Base-by-base conservation (phyloP, 2,113 vertebrate species). In the Carollia perspicillata region DNA sequence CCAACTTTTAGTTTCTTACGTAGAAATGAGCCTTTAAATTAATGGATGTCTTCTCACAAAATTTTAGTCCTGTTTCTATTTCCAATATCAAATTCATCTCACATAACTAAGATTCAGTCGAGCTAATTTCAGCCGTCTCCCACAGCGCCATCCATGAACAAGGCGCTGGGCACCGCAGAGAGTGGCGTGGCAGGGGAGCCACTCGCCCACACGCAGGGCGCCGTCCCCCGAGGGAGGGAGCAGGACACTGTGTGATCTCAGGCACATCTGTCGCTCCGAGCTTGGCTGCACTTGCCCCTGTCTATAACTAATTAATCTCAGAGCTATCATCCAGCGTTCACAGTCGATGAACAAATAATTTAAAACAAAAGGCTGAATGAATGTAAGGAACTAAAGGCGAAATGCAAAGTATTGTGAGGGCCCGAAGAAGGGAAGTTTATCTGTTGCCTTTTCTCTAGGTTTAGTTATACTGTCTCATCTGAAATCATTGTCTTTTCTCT, bases 31-130 rank as follows among this genome's bases (percentile, higher is more conserved):
- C 6, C 7, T 84, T 96, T 28, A 13, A 18, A 83, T 33, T 83
- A 88, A 93, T 55, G 26, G 20, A n/a, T n/a, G 7, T 4, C 35
- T 93, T 93, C 42, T 90, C 51, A 33, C 35, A 60, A 55, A 28
- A 90, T 84, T 81, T 86, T 66, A 28, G 11, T 80, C 3, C 40
- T 65, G 17, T 60, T 87, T 63, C 26, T 92, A 51, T 75, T 90
- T 75, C 42, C 37, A 78, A 35, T 42, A 42, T 49, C 75, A 74
- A 90, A 84, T 68, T 40, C 0, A 44, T 42, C 14, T 16, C 3
- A 6, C 28, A 26, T 58, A 51, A 65, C 55, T 53, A 90, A 83
- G 53, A 63, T 49, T 42, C 51, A 35, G 6, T 37, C 60, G 89
- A 74, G 8, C 42, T 51, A 26, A 35, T 78, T 80, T 93, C 55